Evolutionary conservation across 2,797 vertebrate genomes (phyloP), one percentile per base, ranked within the genome.

Genomic region (Smutsia temminckii): DNA sequence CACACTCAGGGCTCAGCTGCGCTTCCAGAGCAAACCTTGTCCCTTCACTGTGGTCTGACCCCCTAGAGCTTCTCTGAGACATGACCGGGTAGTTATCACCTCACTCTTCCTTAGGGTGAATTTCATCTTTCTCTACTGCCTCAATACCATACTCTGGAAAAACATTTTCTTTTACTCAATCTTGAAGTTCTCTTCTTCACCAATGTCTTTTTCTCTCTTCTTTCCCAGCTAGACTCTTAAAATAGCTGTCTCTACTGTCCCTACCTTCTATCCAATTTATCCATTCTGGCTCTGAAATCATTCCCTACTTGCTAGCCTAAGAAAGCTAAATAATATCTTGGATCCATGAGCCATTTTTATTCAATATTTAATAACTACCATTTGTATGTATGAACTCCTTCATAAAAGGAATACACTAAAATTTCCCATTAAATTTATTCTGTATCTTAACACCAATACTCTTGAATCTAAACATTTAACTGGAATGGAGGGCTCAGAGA

Each of bases 321-420:
- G 77, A 96, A 81, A 66, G 6, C 21, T 77, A 57, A 88, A 91
- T 21, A 46, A 34, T 37, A 64, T 64, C 18, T 91, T 68, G 89
- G 4, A 89, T 11, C 29, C 40, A 49, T 1, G 40, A 90, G 34
- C 17, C 29, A 63, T 5, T 88, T 78, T 85, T 87, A 66, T 10
- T 79, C 20, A 85, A n/a, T 51, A 93, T 59, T 91, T 89, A 84
- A 53, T 85, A 40, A 71, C 46, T 88, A 72, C 2, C 11, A 77
- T 74, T 64, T 86, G 5, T 68, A 27, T 64, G 17, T 57, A 42
- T 34, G 18, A 69, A 92, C 40, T 49, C 79, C 23, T 53, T 92
- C 68, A 80, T 77, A 55, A 77, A 74, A 13, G 7, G 14, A 74
- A 72, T 68, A 71, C n/a, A 34, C 32, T 86, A 68, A 6, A 85